Evolutionary conservation across 2,797 vertebrate species (phyloP).

Genomic region (Typhlichthys subterraneus): DNA sequence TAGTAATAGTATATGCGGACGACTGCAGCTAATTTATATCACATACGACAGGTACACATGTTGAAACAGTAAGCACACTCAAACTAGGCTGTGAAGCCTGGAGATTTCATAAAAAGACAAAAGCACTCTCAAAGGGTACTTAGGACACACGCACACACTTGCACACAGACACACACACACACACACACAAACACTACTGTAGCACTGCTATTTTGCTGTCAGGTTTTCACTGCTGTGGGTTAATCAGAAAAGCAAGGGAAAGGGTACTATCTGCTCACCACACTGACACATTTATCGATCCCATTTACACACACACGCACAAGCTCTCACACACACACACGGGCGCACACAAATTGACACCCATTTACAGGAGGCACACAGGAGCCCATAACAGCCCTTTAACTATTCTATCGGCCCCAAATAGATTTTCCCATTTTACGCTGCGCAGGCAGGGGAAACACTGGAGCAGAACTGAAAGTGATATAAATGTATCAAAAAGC

Average conservation of each 20-base stretch:
- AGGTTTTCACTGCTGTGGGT: conserved; percentile 76
- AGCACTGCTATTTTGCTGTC: conserved; percentile 75
- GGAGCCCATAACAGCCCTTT: conserved; percentile 89
- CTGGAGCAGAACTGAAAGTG: conserved; percentile 96
- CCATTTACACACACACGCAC: conserved; percentile 71
- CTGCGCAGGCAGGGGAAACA: conserved; percentile 93
- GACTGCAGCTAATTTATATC: background rate
- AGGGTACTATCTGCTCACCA: conserved; percentile 81
- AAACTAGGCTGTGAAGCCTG: conserved; percentile 39
- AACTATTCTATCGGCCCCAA: conserved; percentile 96
- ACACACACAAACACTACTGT: conserved; percentile 40
- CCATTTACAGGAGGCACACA: conserved; percentile 74
- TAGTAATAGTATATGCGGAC: too few relatives aligned
- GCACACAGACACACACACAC: conserved; percentile 7
- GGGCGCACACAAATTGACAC: conserved; percentile 66
- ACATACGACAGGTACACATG: conserved; percentile 13
- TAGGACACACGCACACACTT: conserved; percentile 17
- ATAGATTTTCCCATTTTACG: conserved; percentile 98
- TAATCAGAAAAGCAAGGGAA: conserved; percentile 83
- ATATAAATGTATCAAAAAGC: conserved; percentile 99
- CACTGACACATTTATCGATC: conserved; percentile 83
- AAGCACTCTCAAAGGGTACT: conserved; percentile 42
- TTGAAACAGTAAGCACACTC: conserved; percentile 12
- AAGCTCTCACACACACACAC: conserved; percentile 51
- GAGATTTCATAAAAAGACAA: conserved; percentile 68